Evolutionary conservation across 2,113 vertebrate species (phyloP), one percentile per base, ranked within the genome.

Genomic region (Callipepla squamata): DNA sequence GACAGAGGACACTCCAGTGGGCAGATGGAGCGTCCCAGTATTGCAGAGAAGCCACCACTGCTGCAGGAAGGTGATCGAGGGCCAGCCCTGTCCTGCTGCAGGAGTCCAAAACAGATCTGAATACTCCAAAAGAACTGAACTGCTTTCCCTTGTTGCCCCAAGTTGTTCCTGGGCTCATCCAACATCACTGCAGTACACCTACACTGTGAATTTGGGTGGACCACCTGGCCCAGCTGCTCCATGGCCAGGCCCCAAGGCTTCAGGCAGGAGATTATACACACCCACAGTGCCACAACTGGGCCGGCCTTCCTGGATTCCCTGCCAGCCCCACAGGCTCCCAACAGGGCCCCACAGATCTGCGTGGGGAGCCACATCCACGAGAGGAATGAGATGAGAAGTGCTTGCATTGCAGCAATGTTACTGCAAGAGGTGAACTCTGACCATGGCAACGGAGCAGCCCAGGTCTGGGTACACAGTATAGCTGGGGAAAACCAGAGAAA

Each of bases 1-100:
- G 95, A 42, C 94, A 95, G 4, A 2, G 26, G 9, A 93, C 93
- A 34, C 97, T 96, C 87, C 67, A 80, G 34, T 94, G 91, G 66
- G 5, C 14, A 50, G 70, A 45, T 0, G 17, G 26, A 18, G 44
- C 28, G 23, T 34, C 76, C 55, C 25, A 12, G 21, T 2, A 0
- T 18, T 1, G 0, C 8, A 53, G 36, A 38, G 47, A 3, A 19
- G 67, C 40, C 47, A 44, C 12, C 40, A 42, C 34, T 23, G 38
- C 67, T 23, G 36, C 36, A 79, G 25, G 48, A 73, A 42, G 3
- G 6, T 8, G 74, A 59, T 19, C 2, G 0, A 45, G n/a, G 3
- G 26, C 26, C 36, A 66, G 50, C 26, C 36, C 74, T 4, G 22
- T 0, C 0, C 51, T n/a, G 51, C 82, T 55, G 59, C 72, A 12